Percentiles rank a stretch among this genome's conserved stretches.
Conservation (phyloP, 2,888 invertebrate genomes). For the Andrena trimmerana region DNA sequence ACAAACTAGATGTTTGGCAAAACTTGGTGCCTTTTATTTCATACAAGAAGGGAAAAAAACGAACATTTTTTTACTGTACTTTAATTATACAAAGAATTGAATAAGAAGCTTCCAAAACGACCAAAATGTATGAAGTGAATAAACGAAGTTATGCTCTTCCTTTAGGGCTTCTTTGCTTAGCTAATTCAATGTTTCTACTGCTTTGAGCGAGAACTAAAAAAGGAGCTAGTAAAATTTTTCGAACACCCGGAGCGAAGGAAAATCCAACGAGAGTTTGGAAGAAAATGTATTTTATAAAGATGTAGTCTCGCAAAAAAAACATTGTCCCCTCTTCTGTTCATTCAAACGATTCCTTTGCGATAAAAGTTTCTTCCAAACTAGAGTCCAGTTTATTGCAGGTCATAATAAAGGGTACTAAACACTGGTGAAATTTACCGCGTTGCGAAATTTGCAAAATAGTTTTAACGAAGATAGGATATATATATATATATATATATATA, state of each 20-base stretch:
- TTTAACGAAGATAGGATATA: conserved; percentile 40
- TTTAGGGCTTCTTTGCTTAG: conserved; percentile 50
- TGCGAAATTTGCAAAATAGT: conserved; percentile 54
- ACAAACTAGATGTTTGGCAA: conserved; percentile 67
- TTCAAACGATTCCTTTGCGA: not conserved
- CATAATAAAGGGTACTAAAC: conserved; percentile 62
- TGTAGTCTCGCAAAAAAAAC: not conserved
- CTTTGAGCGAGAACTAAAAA: conserved; percentile 22
- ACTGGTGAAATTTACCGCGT: conserved; percentile 57
- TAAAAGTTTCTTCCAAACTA: conserved; percentile 53
- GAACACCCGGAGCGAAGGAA: not conserved
- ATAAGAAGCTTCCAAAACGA: conserved; percentile 51
- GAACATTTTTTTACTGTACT: conserved; percentile 66
- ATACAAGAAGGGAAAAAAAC: conserved; percentile 63
- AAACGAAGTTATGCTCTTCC: conserved; percentile 59
- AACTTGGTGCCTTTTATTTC: conserved; percentile 74
- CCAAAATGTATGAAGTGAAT: conserved; percentile 49
- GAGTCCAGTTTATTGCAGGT: conserved; percentile 36
- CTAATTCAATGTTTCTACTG: conserved; percentile 34
- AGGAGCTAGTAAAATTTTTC: conserved; percentile 8
- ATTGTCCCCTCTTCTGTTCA: conserved; percentile 30
- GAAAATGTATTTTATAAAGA: conserved; percentile 24
- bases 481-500: conserved; percentile 47
- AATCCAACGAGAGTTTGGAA: conserved; percentile 34
- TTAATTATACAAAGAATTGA: conserved; percentile 56